These are phyloP conservation scores for Pomacea maculata DNA, from an alignment of 1,140 invertebrate species.

Conservation along the genomic window DNA sequence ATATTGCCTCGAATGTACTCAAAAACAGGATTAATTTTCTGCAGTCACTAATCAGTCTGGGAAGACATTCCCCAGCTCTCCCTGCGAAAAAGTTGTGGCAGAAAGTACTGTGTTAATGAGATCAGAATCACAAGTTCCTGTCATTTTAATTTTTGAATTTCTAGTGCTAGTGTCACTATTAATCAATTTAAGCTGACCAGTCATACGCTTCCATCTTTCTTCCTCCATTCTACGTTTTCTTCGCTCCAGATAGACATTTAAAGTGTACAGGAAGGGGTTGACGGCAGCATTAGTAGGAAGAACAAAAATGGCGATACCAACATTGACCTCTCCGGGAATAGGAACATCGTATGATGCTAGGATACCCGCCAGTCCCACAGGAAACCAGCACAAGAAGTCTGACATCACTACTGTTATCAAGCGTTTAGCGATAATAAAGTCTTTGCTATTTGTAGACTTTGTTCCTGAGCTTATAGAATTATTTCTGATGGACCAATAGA, in stretches of 20 bases:
- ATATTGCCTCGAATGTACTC: too few relatives aligned
- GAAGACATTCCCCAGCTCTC: too few relatives aligned
- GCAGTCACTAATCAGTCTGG: too few relatives aligned
- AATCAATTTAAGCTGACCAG: too few relatives aligned
- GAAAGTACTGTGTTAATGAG: too few relatives aligned
- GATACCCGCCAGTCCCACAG: slow-evolving; percentile 37
- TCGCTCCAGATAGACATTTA: neutral
- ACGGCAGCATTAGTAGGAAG: slow-evolving; percentile 40
- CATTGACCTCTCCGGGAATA: slow-evolving; percentile 32
- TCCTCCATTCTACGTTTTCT: too few relatives aligned
- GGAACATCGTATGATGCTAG: slow-evolving; percentile 22
- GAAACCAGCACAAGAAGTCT: slow-evolving; percentile 44
- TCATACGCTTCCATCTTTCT: too few relatives aligned
- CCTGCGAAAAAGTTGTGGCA: too few relatives aligned
- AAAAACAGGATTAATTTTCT: too few relatives aligned
- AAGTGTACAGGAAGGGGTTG: slow-evolving; percentile 41
- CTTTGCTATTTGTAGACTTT: slow-evolving; percentile 28
- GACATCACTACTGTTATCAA: slow-evolving; percentile 34
- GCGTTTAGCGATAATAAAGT: slow-evolving; percentile 28
- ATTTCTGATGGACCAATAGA: slow-evolving; percentile 26
- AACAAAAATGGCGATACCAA: slow-evolving; percentile 37
- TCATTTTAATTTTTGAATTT: too few relatives aligned
- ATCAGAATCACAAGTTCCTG: too few relatives aligned
- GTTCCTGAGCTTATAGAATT: neutral
- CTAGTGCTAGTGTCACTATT: too few relatives aligned